These are phyloP conservation scores for Xylocampa areola DNA, from an alignment of 2,888 invertebrate genomes.

Conservation along the genomic window DNA sequence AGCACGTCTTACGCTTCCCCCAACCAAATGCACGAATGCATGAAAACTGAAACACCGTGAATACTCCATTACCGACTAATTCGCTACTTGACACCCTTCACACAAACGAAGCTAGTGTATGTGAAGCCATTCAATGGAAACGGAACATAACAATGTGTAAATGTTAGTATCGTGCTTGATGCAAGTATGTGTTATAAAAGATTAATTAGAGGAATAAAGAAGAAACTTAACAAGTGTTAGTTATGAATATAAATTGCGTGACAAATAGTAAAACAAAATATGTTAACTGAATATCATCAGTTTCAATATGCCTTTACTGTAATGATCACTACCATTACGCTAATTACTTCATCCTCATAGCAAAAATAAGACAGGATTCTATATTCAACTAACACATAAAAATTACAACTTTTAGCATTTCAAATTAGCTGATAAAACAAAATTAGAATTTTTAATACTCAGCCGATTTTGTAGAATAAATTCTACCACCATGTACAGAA, in stretches of 20 bases:
- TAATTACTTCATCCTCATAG: slow-evolving; percentile 15
- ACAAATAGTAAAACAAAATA: slow-evolving; percentile 68
- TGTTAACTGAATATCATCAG: slow-evolving; percentile 25
- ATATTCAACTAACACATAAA: slow-evolving; percentile 14
- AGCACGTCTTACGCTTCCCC: slow-evolving; percentile 36
- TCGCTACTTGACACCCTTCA: slow-evolving; percentile 67
- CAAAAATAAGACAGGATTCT: slow-evolving; percentile 2
- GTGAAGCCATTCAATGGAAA: slow-evolving; percentile 72
- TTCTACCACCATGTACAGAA: slow-evolving; percentile 30
- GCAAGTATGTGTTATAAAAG: slow-evolving; percentile 41
- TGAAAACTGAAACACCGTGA: slow-evolving; percentile 38
- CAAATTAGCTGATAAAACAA: slow-evolving; percentile 33
- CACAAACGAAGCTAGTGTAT: slow-evolving; percentile 67
- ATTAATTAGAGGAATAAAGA: slow-evolving; percentile 47
- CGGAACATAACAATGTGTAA: slow-evolving; percentile 50
- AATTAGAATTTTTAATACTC: slow-evolving; percentile 41
- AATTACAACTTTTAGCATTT: slow-evolving; percentile 22
- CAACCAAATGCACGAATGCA: slow-evolving; percentile 41
- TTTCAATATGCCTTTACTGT: slow-evolving; percentile 4
- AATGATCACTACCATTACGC: slow-evolving; percentile 11
- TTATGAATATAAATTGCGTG: slow-evolving; percentile 56
- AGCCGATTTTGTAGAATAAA: slow-evolving; percentile 30
- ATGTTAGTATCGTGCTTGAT: slow-evolving; percentile 49
- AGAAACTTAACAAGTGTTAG: slow-evolving; percentile 56
- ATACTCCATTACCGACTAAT: slow-evolving; percentile 55